Conservation (phyloP, 2,888 invertebrate species). For the Orchesella flavescens region DNA sequence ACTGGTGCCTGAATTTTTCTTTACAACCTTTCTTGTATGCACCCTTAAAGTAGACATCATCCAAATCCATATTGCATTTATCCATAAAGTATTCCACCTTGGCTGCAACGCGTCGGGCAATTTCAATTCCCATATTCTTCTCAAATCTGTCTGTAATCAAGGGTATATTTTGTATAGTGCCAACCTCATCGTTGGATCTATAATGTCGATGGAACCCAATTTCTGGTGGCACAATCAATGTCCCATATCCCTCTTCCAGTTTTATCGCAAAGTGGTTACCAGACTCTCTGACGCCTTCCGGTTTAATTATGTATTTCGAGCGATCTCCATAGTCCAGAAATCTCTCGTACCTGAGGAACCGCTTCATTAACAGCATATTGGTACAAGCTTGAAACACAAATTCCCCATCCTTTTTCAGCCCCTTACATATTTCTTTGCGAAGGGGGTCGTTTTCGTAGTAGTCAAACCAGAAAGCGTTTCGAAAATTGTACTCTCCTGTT, state of each 20-base stretch:
- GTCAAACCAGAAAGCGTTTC: conserved; percentile 18
- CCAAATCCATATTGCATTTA: background rate
- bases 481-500: conserved; percentile 7
- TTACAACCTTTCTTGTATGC: no score
- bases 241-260: background rate
- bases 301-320: conserved; percentile 7
- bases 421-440: background rate
- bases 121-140: background rate
- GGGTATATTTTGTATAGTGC: background rate
- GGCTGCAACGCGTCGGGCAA: background rate
- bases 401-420: background rate
- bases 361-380: background rate
- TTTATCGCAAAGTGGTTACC: background rate
- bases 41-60: background rate
- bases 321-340: background rate
- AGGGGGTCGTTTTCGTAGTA: background rate
- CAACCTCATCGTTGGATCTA: background rate
- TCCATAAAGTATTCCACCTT: background rate
- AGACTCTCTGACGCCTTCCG: background rate
- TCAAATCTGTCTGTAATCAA: background rate
- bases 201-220: conserved; percentile 8
- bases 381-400: background rate
- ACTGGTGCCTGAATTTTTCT: no score
- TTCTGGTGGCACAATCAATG: background rate
- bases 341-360: background rate